phyloP scores from a whole-genome alignment of 2,113 vertebrate genomes.

The Pedetes capensis region DNA sequence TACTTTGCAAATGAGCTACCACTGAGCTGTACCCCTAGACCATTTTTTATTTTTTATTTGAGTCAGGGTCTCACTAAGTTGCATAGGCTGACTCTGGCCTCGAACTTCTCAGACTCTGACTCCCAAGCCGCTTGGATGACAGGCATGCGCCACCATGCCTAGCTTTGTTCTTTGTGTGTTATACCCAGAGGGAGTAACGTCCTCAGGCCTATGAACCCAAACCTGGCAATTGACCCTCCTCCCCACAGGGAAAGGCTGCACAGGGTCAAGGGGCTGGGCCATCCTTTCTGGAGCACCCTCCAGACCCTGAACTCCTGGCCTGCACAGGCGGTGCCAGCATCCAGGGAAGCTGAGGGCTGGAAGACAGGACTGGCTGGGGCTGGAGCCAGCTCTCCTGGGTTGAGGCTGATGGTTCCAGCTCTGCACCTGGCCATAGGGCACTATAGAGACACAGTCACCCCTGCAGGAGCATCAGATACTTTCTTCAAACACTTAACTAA shows the following conservation, averaged over 20 bases:
- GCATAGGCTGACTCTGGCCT: too few species aligned
- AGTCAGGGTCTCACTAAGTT: too few species aligned
- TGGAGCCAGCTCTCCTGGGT: accelerated
- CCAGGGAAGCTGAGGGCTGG: too few species aligned
- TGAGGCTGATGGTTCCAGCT: not conserved
- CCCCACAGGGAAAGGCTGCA: not conserved
- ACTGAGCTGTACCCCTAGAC: too few species aligned
- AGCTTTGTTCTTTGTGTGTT: too few species aligned
- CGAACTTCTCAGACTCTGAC: too few species aligned
- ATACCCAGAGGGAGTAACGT: not conserved
- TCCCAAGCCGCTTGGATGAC: too few species aligned
- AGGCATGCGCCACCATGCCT: too few species aligned
- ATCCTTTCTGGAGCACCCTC: not conserved
- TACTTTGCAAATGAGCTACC: too few species aligned
- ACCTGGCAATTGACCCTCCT: accelerated
- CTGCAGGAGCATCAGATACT: not conserved
- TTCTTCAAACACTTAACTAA: not conserved
- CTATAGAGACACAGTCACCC: too few species aligned
- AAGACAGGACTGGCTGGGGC: not conserved
- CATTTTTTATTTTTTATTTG: too few species aligned
- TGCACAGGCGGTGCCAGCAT: accelerated
- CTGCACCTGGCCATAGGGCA: not conserved
- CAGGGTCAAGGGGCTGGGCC: not conserved
- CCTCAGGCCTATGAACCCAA: not conserved
- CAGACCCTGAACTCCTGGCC: not conserved